These are phyloP conservation scores for Sarcophaga carnaria DNA, from an alignment of 2,888 invertebrate genomes.

Conservation along the genomic window DNA sequence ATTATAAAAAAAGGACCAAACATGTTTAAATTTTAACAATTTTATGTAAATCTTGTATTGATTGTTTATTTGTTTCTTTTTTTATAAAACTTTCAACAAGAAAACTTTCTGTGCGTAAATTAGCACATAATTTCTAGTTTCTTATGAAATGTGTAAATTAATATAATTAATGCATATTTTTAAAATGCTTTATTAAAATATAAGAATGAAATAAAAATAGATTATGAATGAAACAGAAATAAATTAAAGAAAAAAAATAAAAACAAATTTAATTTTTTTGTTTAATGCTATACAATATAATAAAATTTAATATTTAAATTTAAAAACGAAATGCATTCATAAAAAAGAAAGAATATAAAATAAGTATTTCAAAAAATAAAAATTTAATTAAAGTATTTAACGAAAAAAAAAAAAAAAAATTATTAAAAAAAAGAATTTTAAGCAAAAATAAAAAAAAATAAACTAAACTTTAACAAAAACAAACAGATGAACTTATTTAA, in stretches of 20 bases:
- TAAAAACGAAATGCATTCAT: neutral
- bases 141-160: conserved; percentile 12
- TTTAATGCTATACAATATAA: conserved; percentile 73
- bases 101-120: neutral
- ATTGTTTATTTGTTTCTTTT: no score
- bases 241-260: conserved; percentile 29
- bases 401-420: conserved; percentile 21
- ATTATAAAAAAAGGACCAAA: no score
- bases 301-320: conserved; percentile 73
- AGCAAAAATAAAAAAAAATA: conserved; percentile 37
- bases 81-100: neutral
- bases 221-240: neutral
- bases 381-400: neutral
- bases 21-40: no score
- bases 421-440: conserved; percentile 56
- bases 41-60: no score
- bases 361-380: conserved; percentile 35
- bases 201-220: neutral
- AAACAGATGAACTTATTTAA: conserved; percentile 63
- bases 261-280: conserved; percentile 21
- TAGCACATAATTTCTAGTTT: neutral
- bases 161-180: conserved; percentile 33
- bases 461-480: conserved; percentile 46
- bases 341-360: neutral
- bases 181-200: conserved; percentile 7